Base-by-base conservation (phyloP, 2,113 vertebrate genomes). In the Macaca nemestrina region DNA sequence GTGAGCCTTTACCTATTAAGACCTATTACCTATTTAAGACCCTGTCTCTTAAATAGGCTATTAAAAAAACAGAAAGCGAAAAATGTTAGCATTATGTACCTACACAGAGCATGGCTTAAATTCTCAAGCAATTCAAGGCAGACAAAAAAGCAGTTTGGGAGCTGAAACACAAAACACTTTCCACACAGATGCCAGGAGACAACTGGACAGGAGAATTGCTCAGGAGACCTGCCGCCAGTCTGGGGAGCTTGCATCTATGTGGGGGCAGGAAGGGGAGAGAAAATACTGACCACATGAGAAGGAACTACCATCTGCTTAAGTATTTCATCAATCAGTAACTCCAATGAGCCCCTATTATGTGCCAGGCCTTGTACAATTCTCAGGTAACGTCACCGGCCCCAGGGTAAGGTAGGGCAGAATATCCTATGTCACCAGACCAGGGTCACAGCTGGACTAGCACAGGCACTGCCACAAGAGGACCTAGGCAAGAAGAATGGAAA, bases 341-440 rank as follows among this genome's bases (percentile, higher is more conserved):
- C 89, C 70, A 35, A 6, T 2, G 27, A 13, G 10, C n/a, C 17
- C 55, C 27, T 23, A 8, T 10, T 43, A 48, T 3, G 10, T 23
- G 78, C 32, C 2, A 17, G n/a, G n/a, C 13, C n/a, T 23, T 17
- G 55, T 3, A 20, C 23, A 12, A 35, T 35, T 38, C 79, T 81
- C 16, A 3, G 50, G 75, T 8, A 5, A 48, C 17, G 48, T 22
- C 59, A 40, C 8, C 35, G n/a, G 40, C 6, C 52, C 14, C 3
- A 0, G 9, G 13, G 8, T 12, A 25, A 59, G 20, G 83, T 6
- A 76, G 30, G 8, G 48, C 0, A 9, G 43, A n/a, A 7, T 9
- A 9, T 8, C 23, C 12, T 2, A 1, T 8, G 22, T 38, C 35
- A 30, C 20, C 79, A 67, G 27, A n/a, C 18, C 55, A 35, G 57